These are phyloP conservation scores for Edolisoma coerulescens DNA, from an alignment of 2,113 vertebrate genomes.

Conservation along the genomic window DNA sequence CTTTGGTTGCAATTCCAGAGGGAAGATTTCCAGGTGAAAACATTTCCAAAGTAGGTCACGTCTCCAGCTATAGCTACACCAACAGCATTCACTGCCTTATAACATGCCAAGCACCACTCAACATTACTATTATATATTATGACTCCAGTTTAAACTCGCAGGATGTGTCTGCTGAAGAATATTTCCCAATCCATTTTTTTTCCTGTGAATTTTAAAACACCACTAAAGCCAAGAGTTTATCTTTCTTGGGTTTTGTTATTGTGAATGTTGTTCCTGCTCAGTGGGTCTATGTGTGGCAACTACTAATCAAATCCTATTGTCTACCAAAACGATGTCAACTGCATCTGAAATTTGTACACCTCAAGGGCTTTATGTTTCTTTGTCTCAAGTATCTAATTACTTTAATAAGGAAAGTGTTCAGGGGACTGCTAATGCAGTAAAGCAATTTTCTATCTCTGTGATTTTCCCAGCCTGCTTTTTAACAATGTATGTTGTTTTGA, in stretches of 20 bases:
- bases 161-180: background rate
- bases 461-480: conserved; percentile 13
- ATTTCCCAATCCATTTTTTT: background rate
- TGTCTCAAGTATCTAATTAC: conserved; percentile 16
- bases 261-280: background rate
- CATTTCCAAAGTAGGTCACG: background rate
- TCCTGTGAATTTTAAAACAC: background rate
- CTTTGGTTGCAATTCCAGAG: background rate
- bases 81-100: background rate
- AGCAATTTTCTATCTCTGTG: background rate
- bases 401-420: background rate
- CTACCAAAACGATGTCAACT: accelerated
- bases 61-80: background rate
- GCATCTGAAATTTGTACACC: background rate
- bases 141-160: background rate
- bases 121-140: background rate
- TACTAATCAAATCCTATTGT: background rate
- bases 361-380: background rate
- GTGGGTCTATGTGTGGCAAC: background rate
- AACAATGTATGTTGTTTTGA: background rate
- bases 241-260: background rate
- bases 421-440: background rate
- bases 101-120: background rate
- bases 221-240: background rate
- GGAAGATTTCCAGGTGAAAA: background rate